Conservation (phyloP, 1,140 invertebrate species). For the Leptinotarsa lineolata region DNA sequence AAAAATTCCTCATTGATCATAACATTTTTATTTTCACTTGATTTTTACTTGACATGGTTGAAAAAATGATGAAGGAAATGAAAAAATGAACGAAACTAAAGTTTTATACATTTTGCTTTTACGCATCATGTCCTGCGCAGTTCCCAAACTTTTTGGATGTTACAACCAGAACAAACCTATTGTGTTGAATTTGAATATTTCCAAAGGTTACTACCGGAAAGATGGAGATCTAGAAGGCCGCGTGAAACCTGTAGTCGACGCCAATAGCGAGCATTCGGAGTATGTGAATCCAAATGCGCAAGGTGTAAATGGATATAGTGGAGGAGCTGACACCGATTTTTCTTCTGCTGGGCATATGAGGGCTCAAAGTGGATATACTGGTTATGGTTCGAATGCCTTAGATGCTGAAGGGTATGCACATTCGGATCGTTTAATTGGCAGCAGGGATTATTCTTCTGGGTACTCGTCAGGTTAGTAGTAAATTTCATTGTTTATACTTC, state of each 20-base stretch:
- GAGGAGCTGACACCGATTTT: slow-evolving; percentile 22
- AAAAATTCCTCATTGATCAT: no score
- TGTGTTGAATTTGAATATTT: no score
- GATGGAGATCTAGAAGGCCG: slow-evolving; percentile 50
- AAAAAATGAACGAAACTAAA: no score
- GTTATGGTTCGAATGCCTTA: slow-evolving; percentile 16
- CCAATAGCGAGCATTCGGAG: slow-evolving; percentile 51
- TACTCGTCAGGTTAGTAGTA: slow-evolving; percentile 9
- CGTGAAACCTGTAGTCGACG: slow-evolving; percentile 46
- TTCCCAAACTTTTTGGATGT: no score
- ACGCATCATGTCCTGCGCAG: no score
- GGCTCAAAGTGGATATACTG: slow-evolving; percentile 26
- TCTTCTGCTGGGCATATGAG: slow-evolving; percentile 31
- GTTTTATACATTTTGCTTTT: no score
- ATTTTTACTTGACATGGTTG: no score
- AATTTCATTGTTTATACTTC: not conserved
- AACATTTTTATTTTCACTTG: no score
- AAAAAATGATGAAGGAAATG: no score
- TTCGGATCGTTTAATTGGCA: slow-evolving; percentile 27
- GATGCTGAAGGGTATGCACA: slow-evolving; percentile 32
- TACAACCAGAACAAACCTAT: no score
- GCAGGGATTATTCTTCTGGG: slow-evolving; percentile 12
- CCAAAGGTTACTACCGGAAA: slow-evolving; percentile 45
- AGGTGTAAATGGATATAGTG: slow-evolving; percentile 21
- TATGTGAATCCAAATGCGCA: slow-evolving; percentile 49